These are phyloP conservation scores for Galeopterus variegatus DNA, from an alignment of 2,113 vertebrate species.

Conservation along the genomic window DNA sequence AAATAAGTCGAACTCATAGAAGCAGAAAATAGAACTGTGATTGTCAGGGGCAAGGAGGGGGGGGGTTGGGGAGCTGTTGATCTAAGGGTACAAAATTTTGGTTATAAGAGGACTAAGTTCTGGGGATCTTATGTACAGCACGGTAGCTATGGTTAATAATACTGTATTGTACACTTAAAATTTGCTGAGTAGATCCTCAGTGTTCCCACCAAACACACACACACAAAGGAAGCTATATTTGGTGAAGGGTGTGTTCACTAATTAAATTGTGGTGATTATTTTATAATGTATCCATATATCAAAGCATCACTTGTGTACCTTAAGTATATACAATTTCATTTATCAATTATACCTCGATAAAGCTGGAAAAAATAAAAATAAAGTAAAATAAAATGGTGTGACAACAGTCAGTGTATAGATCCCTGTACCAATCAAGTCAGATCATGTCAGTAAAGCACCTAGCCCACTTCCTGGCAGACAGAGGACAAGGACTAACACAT, in stretches of 20 bases:
- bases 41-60: fast-evolving
- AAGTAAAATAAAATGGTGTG: neutral
- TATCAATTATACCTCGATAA: neutral
- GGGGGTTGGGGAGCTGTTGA: neutral
- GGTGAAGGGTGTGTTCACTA: neutral
- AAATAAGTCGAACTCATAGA: neutral
- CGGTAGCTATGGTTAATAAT: no score
- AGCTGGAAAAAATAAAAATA: neutral
- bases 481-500: fast-evolving
- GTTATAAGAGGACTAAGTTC: neutral
- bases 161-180: neutral
- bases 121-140: neutral
- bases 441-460: fast-evolving
- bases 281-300: neutral
- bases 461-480: neutral
- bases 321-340: neutral
- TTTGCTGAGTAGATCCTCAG: neutral
- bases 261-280: neutral
- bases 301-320: neutral
- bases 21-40: neutral
- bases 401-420: neutral
- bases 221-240: no score
- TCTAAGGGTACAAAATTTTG: neutral
- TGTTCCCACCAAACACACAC: neutral
- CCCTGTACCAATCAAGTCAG: neutral